Percentiles rank a stretch among this genome's conserved stretches.
phyloP scores from a whole-genome alignment of 2,113 vertebrate species.

The Meles meles region DNA sequence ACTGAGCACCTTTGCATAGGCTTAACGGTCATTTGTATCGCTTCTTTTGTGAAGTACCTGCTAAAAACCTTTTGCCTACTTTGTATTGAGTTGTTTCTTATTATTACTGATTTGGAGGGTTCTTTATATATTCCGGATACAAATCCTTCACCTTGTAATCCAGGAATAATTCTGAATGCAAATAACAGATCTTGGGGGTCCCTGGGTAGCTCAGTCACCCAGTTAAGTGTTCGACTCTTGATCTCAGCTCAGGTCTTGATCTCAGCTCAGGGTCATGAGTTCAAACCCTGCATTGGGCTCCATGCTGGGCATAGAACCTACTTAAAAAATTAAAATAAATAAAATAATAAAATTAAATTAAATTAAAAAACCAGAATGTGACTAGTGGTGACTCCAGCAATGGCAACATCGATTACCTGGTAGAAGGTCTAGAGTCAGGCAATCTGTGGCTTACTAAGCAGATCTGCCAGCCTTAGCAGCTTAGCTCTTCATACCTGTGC shows the following conservation, averaged over 20 bases:
- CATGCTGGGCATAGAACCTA: not conserved
- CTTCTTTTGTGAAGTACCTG: not conserved
- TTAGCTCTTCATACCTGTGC: not conserved
- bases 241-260: too few species aligned
- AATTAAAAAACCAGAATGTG: not conserved
- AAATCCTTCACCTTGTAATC: not conserved
- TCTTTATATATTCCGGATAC: not conserved
- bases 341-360: not conserved
- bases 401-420: not conserved
- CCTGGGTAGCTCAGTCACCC: too few species aligned
- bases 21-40: not conserved
- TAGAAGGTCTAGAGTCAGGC: not conserved
- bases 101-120: not conserved
- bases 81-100: not conserved
- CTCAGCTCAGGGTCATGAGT: too few species aligned
- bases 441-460: not conserved
- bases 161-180: not conserved
- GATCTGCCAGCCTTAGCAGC: not conserved
- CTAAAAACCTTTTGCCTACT: conserved; percentile 15
- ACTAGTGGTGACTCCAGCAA: not conserved
- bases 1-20: not conserved
- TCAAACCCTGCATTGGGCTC: not conserved
- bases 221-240: too few species aligned
- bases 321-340: not conserved
- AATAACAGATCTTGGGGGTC: not conserved